These are phyloP conservation scores for Lobophora halterata DNA, from an alignment of 2,888 invertebrate species.

Conservation along the genomic window DNA sequence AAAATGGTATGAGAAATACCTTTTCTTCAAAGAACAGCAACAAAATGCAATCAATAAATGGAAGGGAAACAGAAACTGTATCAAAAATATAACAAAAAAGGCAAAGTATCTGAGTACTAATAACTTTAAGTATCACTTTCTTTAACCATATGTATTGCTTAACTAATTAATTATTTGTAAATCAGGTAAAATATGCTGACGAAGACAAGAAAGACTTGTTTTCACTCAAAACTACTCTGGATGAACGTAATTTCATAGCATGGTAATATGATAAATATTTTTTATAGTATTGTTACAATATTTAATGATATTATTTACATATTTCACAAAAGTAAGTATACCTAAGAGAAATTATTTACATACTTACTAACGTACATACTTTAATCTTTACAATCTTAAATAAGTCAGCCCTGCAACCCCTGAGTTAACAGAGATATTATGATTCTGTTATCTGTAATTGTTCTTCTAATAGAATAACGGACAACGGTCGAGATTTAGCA, in stretches of 20 bases:
- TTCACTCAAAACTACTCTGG: constrained; percentile 4
- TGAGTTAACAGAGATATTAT: no score
- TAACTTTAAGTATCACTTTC: not conserved
- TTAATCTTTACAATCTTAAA: no score
- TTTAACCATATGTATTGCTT: not conserved
- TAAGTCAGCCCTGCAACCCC: no score
- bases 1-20: constrained; percentile 62
- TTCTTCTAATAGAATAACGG: no score
- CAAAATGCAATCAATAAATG: constrained; percentile 61
- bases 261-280: constrained; percentile 9
- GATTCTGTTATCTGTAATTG: no score
- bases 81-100: constrained; percentile 35
- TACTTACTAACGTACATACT: not conserved
- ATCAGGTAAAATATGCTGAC: constrained; percentile 11
- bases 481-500: no score
- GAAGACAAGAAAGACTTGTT: constrained; percentile 3
- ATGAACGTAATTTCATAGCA: constrained; percentile 5
- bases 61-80: constrained; percentile 50
- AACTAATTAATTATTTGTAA: not conserved
- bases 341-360: not conserved
- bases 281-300: not conserved
- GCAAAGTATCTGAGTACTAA: constrained; percentile 13
- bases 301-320: no score
- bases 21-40: constrained; percentile 54
- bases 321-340: not conserved